Conservation (phyloP, 2,888 invertebrate genomes). For the Agelastica alni region DNA sequence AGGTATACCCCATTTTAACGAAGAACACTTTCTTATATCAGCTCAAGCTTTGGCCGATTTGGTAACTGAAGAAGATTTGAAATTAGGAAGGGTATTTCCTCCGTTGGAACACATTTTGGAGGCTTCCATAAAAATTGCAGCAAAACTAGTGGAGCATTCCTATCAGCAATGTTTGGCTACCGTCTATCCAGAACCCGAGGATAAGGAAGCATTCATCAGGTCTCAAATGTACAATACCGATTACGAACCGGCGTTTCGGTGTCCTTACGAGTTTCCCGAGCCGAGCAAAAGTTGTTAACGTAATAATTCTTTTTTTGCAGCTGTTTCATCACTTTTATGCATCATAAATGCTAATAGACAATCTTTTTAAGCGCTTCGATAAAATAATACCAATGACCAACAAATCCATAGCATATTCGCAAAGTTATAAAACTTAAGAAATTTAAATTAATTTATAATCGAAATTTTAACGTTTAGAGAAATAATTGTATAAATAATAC, state of each 20-base stretch:
- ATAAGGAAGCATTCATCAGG: conserved; percentile 73
- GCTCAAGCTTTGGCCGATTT: conserved; percentile 83
- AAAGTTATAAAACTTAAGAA: too few species aligned
- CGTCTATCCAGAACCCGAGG: conserved; percentile 74
- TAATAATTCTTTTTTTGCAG: too few species aligned
- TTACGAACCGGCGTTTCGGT: conserved; percentile 71
- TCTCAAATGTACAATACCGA: conserved; percentile 79
- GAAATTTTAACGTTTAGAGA: too few species aligned
- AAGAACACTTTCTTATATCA: conserved; percentile 91
- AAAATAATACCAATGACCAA: too few species aligned
- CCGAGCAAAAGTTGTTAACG: too few species aligned
- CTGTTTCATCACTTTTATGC: too few species aligned
- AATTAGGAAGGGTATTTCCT: conserved; percentile 88
- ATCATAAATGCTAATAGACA: too few species aligned
- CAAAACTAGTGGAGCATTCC: conserved; percentile 45
- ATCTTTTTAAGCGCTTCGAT: too few species aligned
- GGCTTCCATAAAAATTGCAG: conserved; percentile 86
- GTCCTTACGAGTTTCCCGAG: conserved; percentile 57
- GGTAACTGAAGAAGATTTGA: conserved; percentile 80
- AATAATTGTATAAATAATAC: too few species aligned
- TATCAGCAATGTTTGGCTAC: conserved; percentile 68
- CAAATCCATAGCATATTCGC: too few species aligned
- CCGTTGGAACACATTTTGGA: conserved; percentile 80
- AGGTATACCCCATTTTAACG: conserved; percentile 86
- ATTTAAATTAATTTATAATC: too few species aligned